These are phyloP conservation scores for Drosophila percnosoma DNA, from an alignment of 2,888 invertebrate genomes.

Conservation along the genomic window DNA sequence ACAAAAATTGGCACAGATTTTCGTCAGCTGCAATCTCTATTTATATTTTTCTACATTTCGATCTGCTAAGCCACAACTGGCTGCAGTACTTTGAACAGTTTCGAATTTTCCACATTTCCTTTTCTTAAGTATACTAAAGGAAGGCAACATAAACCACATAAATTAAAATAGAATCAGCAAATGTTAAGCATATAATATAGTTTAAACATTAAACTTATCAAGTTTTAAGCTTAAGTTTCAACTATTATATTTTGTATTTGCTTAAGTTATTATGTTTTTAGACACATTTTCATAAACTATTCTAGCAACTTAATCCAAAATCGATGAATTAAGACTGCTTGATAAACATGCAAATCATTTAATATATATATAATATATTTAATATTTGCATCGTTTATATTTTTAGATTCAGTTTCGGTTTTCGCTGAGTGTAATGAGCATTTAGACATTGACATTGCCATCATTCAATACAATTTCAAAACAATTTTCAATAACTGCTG, in stretches of 20 bases:
- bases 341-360: not conserved
- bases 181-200: not conserved
- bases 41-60: not conserved
- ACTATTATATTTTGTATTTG: not conserved
- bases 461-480: conserved; percentile 39
- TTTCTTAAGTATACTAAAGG: not conserved
- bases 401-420: not conserved
- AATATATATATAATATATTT: not conserved
- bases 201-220: not conserved
- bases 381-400: not conserved
- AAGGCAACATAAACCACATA: not conserved
- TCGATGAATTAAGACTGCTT: not conserved
- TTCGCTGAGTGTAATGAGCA: conserved; percentile 35
- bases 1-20: conserved; percentile 3
- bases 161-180: too few species aligned
- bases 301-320: not conserved
- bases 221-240: too few species aligned
- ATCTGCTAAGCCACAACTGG: not conserved
- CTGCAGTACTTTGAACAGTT: not conserved
- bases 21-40: not conserved
- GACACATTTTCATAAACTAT: too few species aligned
- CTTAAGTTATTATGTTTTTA: not conserved
- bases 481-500: conserved; percentile 31
- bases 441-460: conserved; percentile 22
- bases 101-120: not conserved